These are phyloP conservation scores for Cosmorhoe ocellata DNA, from an alignment of 2,888 invertebrate species.

Conservation along the genomic window DNA sequence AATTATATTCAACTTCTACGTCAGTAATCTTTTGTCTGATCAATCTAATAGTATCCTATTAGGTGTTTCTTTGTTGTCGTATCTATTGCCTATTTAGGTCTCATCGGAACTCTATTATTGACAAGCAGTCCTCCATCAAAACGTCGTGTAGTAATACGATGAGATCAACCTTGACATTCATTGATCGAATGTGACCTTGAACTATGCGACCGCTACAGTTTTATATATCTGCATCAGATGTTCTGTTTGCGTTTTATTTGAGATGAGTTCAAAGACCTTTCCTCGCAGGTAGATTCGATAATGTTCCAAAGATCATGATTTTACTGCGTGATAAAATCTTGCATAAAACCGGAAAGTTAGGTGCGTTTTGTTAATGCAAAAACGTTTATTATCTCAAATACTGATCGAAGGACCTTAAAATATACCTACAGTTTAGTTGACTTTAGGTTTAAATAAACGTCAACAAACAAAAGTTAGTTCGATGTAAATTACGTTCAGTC, in stretches of 20 bases:
- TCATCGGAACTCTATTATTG: no score
- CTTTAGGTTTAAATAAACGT: no score
- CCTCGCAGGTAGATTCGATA: constrained; percentile 4
- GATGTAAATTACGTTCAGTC: no score
- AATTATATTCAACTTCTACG: no score
- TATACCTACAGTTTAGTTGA: background rate
- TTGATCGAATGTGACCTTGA: constrained; percentile 35
- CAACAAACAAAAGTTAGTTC: no score
- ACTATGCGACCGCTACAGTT: constrained; percentile 21
- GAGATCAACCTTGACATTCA: constrained; percentile 35
- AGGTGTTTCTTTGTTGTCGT: no score
- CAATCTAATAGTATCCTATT: no score
- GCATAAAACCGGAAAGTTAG: constrained; percentile 1
- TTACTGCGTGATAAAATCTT: constrained; percentile 11
- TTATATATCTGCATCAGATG: constrained; percentile 17
- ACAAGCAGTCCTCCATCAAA: constrained; percentile 2
- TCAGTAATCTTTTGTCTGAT: no score
- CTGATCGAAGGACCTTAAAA: background rate
- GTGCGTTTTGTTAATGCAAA: background rate
- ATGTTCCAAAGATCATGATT: constrained; percentile 5
- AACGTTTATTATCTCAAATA: background rate
- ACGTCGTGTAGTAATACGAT: constrained; percentile 10
- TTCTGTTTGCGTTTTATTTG: constrained; percentile 2
- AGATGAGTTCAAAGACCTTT: constrained; percentile 15
- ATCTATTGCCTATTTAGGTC: no score